Evolutionary conservation across 53 echinoderm and acorn worm genomes (phyloP).

Genomic region (Paracentrotus lividus): DNA sequence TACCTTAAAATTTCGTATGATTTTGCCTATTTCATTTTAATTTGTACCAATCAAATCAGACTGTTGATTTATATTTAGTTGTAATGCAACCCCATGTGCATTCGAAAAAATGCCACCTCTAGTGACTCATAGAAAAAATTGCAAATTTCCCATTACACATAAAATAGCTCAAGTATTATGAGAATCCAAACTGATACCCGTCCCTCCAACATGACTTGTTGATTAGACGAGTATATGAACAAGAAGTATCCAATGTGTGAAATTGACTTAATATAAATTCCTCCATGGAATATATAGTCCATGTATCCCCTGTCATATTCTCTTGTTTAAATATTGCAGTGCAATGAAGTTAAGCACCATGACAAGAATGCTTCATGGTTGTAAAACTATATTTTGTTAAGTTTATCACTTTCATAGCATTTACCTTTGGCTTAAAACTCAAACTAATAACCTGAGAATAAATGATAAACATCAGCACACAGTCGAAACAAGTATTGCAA

Average conservation of each 20-base stretch:
- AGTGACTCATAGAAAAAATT: conserved; percentile 3
- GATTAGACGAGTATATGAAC: not conserved
- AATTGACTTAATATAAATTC: too few species aligned
- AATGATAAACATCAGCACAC: too few species aligned
- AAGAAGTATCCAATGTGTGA: not conserved
- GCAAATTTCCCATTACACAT: conserved; percentile 28
- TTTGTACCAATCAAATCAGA: not conserved
- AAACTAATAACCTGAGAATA: too few species aligned
- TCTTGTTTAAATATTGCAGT: too few species aligned
- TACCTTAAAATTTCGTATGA: not conserved
- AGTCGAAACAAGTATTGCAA: too few species aligned
- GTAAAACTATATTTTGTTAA: too few species aligned
- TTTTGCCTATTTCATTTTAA: not conserved
- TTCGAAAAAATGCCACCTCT: conserved; percentile 13
- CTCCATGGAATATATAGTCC: too few species aligned
- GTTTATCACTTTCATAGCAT: too few species aligned
- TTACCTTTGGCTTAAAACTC: too few species aligned
- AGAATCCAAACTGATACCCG: not conserved
- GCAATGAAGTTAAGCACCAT: too few species aligned
- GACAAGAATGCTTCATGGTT: too few species aligned
- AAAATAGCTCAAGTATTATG: not conserved
- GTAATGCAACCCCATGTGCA: not conserved
- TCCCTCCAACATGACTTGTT: not conserved
- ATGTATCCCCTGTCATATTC: too few species aligned
- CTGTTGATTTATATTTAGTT: conserved; percentile 10